Conservation (phyloP, 2,113 vertebrate genomes). For the Climacteris rufus region DNA sequence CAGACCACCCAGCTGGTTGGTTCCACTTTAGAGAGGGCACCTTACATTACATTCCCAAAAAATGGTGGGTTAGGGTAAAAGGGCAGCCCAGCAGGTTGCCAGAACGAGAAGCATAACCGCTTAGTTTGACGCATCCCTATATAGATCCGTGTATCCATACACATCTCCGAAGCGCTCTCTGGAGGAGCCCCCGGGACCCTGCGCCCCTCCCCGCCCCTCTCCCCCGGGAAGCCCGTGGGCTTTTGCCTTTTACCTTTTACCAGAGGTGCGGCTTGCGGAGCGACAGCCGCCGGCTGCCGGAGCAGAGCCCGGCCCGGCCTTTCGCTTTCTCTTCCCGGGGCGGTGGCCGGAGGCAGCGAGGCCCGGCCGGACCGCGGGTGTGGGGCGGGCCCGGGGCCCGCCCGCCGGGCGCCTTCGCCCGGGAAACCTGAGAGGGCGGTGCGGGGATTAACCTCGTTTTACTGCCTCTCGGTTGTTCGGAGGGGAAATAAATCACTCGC, state of each 20-base stretch:
- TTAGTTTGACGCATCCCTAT: accelerated
- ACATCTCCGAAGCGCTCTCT: accelerated
- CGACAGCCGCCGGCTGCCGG: neutral
- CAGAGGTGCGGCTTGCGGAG: neutral
- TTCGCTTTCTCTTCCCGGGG: neutral
- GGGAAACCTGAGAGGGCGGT: neutral
- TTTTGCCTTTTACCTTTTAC: neutral
- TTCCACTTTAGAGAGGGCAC: neutral
- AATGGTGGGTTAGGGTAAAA: no score
- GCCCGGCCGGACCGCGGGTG: accelerated
- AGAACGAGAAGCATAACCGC: accelerated
- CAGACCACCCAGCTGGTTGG: accelerated
- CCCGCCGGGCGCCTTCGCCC: accelerated
- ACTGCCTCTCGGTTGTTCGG: neutral
- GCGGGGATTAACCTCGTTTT: neutral
- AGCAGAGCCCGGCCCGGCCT: neutral
- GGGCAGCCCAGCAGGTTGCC: neutral
- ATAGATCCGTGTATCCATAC: accelerated
- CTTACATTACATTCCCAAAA: accelerated
- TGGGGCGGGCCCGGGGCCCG: no score
- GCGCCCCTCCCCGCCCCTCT: neutral
- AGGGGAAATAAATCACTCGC: neutral
- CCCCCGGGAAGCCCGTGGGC: neutral
- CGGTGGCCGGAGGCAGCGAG: neutral
- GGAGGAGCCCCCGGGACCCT: neutral